Evolutionary conservation across 2,888 invertebrate genomes (phyloP), one percentile per base, ranked within the genome.

Genomic region (Rotaria macrura): DNA sequence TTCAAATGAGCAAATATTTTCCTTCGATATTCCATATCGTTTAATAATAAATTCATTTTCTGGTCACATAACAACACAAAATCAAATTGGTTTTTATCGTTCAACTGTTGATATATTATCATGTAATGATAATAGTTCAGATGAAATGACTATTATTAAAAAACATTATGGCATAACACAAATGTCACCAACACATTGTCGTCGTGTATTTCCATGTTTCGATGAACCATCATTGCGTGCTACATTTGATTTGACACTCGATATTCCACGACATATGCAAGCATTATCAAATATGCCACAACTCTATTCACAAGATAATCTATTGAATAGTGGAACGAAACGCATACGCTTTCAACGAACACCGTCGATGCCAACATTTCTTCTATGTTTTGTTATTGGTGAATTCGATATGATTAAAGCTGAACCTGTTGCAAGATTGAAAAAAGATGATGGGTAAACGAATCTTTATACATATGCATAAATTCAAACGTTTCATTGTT

Each of bases 161-260:
- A 52, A 84, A 43, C 34, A 52, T 52, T 49, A 54, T 84, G 84
- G 49, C 25, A 43, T 84, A 10, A 84, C 86, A 65, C 57, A 85
- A 85, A 87, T 88, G 3, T 87, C 92, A 91, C 90, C 92, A 1
- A 92, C 92, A n/a, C 79, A 79, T 43, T 79, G 79, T 79, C 79
- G 79, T 43, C 79, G 79, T 25, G 79, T 79, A 43, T 79, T 79
- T 79, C 79, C 79, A 38, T 79, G 79, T 79, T 43, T 79, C 14
- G 79, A 79, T 79, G 79, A 79, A 43, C 79, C 79, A 79, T 79
- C 43, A 7, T 79, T 79, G n/a, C 79, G 79, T 43, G 43, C 79
- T 25, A 79, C 79, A 79, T 79, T 79, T n/a, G 79, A 79, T 79
- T 40, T 79, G n/a, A 79, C 43, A 12, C 79, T 79, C 2, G 43